Evolutionary conservation across 2,888 invertebrate species (phyloP).

Genomic region (Brenthis ino): DNA sequence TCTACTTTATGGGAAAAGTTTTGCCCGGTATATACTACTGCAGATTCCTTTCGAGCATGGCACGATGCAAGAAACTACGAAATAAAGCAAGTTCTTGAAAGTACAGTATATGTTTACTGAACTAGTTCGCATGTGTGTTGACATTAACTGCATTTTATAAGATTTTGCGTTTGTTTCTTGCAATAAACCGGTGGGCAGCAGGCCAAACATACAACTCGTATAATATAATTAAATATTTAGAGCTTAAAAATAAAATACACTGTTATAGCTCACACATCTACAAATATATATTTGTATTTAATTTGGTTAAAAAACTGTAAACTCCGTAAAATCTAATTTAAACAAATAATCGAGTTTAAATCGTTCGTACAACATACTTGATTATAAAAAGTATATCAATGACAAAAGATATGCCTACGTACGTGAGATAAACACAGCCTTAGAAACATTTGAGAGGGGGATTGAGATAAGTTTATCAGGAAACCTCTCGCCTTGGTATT

Average conservation of each 20-base stretch:
- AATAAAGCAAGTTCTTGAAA: conserved; percentile 62
- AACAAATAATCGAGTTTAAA: not conserved
- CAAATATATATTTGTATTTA: not conserved
- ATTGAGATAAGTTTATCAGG: conserved; percentile 79
- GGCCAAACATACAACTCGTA: conserved; percentile 73
- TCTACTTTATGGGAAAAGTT: conserved; percentile 53
- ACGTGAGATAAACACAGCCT: conserved; percentile 76
- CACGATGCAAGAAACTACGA: conserved; percentile 51
- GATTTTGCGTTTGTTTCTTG: conserved; percentile 70
- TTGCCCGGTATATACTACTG: conserved; percentile 51
- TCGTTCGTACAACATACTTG: not conserved
- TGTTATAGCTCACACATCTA: not conserved
- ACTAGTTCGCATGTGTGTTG: conserved; percentile 65
- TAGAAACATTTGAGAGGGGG: conserved; percentile 54
- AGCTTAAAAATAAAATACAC: conserved; percentile 5
- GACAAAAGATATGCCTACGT: conserved; percentile 48
- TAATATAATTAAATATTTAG: conserved; percentile 63
- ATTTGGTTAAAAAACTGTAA: not conserved
- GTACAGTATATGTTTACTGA: conserved; percentile 55
- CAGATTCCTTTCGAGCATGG: conserved; percentile 53
- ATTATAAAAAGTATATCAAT: conserved; percentile 27
- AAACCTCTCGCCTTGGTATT: conserved; percentile 80
- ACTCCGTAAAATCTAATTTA: not conserved
- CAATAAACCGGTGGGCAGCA: conserved; percentile 59
- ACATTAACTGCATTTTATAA: conserved; percentile 76